Percentiles rank a stretch among this genome's conserved stretches.
phyloP scores from a whole-genome alignment of 2,888 invertebrate species.

The Callyntrura sp. region DNA sequence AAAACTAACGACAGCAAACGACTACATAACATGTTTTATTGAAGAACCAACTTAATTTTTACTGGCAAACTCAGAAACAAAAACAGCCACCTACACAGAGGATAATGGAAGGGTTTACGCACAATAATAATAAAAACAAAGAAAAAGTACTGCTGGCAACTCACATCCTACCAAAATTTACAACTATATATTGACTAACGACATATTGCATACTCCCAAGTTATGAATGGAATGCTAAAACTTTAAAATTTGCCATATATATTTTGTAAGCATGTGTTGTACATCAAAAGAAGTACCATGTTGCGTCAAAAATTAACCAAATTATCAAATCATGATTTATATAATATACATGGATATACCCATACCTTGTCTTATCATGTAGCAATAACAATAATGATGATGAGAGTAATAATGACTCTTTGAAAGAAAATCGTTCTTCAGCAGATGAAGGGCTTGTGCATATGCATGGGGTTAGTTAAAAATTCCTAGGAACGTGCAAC shows the following conservation, averaged over 20 bases:
- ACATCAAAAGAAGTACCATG: constrained; percentile 38
- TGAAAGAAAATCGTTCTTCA: neutral
- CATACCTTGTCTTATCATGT: constrained; percentile 27
- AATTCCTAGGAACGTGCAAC: constrained; percentile 48
- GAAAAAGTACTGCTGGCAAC: neutral
- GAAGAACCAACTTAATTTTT: neutral
- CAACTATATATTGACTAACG: neutral
- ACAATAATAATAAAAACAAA: neutral
- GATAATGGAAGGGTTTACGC: constrained; percentile 11
- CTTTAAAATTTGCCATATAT: constrained; percentile 3
- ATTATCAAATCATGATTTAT: constrained; percentile 56
- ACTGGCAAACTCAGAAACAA: neutral
- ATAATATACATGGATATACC: constrained; percentile 29
- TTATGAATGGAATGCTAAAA: too few species aligned
- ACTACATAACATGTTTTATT: neutral
- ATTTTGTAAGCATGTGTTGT: constrained; percentile 47
- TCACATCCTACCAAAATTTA: neutral
- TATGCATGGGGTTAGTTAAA: neutral
- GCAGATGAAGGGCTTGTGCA: neutral
- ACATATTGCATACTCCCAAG: too few species aligned
- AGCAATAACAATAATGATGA: neutral
- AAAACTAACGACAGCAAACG: constrained; percentile 19
- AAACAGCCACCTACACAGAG: neutral
- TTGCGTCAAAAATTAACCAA: constrained; percentile 60
- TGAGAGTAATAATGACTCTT: constrained; percentile 16